Evolutionary conservation across 2,113 vertebrate genomes (phyloP).

Genomic region (Channa maculata): DNA sequence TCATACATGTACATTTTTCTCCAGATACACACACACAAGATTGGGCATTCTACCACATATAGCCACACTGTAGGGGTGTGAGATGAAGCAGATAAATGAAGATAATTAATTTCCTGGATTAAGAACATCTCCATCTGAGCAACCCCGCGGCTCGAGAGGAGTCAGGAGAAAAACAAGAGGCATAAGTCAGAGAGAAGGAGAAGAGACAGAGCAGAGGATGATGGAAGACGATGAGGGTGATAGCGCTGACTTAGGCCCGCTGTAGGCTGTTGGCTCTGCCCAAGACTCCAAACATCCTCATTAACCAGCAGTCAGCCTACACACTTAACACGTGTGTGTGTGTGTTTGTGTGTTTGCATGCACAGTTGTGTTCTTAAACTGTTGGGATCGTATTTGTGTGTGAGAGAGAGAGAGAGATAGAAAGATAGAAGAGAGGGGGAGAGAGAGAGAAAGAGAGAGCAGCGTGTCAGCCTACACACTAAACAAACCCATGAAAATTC

Average conservation of each 20-base stretch:
- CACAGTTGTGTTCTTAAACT: constrained; percentile 66
- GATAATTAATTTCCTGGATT: constrained; percentile 74
- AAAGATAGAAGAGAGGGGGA: constrained; percentile 8
- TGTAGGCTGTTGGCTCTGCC: constrained; percentile 72
- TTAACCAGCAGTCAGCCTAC: constrained; percentile 75
- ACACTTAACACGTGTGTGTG: constrained; percentile 61
- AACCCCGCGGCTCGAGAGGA: constrained; percentile 47
- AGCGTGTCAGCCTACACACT: constrained; percentile 78
- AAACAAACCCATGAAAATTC: constrained; percentile 84
- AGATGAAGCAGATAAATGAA: constrained; percentile 71
- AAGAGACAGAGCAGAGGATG: constrained; percentile 27
- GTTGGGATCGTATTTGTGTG: constrained; percentile 44
- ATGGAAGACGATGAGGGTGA: constrained; percentile 60
- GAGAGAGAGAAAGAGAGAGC: constrained; percentile 49
- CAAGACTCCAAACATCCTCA: constrained; percentile 74
- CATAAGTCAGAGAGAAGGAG: constrained; percentile 28
- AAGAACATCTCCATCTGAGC: constrained; percentile 61
- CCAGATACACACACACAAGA: constrained; percentile 17
- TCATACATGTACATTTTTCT: constrained; percentile 21
- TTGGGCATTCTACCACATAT: constrained; percentile 30
- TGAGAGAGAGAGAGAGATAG: constrained; percentile 25
- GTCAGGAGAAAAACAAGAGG: constrained; percentile 43
- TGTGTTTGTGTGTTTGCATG: constrained; percentile 48
- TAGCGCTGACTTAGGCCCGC: constrained; percentile 61
- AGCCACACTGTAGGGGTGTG: constrained; percentile 48